These are phyloP conservation scores for Corythoichthys haematopterus DNA, from an alignment of 2,113 vertebrate genomes.

Conservation along the genomic window DNA sequence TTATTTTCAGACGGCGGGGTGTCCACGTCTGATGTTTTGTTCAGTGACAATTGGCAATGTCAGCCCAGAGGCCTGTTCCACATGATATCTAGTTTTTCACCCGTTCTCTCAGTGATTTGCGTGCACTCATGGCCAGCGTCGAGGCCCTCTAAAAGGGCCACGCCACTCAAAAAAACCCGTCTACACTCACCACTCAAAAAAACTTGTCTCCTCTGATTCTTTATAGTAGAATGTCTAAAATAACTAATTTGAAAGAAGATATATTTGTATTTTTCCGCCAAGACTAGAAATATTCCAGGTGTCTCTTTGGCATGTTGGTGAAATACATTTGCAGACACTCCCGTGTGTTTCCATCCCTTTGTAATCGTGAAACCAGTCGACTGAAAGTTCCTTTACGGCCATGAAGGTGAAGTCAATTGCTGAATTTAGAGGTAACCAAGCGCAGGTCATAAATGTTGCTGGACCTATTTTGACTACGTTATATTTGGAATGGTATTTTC, in stretches of 20 bases:
- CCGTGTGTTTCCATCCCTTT: background rate
- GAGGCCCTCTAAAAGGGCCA: no score
- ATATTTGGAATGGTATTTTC: background rate
- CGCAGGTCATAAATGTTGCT: background rate
- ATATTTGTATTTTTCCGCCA: background rate
- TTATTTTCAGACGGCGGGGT: background rate
- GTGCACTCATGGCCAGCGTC: no score
- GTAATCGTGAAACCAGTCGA: background rate
- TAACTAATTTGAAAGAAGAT: background rate
- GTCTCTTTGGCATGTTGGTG: background rate
- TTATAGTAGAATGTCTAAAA: slow-evolving; percentile 14
- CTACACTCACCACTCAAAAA: slow-evolving; percentile 32
- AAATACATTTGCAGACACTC: background rate
- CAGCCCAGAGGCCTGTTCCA: no score
- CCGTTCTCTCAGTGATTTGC: no score
- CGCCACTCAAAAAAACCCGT: slow-evolving; percentile 36
- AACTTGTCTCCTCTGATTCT: slow-evolving; percentile 13
- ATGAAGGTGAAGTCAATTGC: background rate
- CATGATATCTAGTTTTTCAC: no score
- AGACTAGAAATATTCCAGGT: slow-evolving; percentile 19
- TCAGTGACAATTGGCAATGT: background rate
- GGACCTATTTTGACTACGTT: background rate
- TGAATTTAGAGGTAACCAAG: slow-evolving; percentile 20
- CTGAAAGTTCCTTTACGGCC: slow-evolving; percentile 8
- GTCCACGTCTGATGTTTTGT: background rate